These are phyloP conservation scores for Catamblyrhynchus diadema DNA, from an alignment of 2,797 vertebrate genomes.

Conservation along the genomic window DNA sequence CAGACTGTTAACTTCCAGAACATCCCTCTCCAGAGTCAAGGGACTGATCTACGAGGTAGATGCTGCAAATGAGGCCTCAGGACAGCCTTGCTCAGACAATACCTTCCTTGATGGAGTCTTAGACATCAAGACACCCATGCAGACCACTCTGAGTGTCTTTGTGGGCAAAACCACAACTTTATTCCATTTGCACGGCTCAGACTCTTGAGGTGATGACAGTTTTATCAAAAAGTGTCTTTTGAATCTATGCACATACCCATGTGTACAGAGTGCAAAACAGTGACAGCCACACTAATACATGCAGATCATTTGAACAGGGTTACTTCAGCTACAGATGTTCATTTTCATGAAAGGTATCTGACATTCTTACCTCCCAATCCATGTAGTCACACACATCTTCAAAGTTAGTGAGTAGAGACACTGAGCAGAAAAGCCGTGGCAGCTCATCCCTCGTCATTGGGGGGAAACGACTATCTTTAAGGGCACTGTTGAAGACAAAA, in stretches of 20 bases:
- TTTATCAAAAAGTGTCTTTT: not conserved
- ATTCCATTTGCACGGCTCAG: not conserved
- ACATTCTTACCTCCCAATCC: slow-evolving; percentile 96
- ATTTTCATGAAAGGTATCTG: not conserved
- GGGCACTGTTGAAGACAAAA: slow-evolving; percentile 89
- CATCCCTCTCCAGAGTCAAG: not conserved
- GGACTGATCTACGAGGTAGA: rapidly evolving
- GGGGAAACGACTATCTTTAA: slow-evolving; percentile 99
- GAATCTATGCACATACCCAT: not conserved
- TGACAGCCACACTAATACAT: not conserved
- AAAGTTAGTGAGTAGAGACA: slow-evolving; percentile 99
- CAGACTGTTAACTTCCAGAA: not conserved
- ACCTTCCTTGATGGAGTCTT: not conserved
- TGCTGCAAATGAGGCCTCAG: not conserved
- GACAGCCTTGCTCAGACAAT: not conserved
- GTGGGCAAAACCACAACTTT: not conserved
- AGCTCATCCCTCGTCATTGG: slow-evolving; percentile 99
- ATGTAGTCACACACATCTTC: slow-evolving; percentile 99
- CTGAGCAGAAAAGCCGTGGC: slow-evolving; percentile 99
- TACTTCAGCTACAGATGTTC: not conserved
- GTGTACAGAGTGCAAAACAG: not conserved
- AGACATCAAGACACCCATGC: not conserved
- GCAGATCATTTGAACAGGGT: not conserved
- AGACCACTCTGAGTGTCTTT: not conserved
- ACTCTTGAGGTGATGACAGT: not conserved